Evolutionary conservation across 2,113 vertebrate species (phyloP), one percentile per base, ranked within the genome.

Genomic region (Dipodomys merriami): DNA sequence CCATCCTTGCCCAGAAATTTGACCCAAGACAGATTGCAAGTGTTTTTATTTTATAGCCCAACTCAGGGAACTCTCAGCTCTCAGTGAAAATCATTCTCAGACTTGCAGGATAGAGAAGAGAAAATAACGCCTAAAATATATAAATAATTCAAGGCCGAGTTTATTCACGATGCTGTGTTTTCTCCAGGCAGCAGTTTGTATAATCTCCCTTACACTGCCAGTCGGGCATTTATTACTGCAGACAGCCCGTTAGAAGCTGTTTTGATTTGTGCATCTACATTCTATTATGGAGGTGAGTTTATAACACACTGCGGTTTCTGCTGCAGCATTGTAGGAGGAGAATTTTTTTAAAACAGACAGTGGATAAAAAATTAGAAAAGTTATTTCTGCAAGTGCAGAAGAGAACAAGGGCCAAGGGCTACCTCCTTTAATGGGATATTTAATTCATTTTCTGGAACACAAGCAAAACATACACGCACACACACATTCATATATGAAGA

Each of bases 101-200:
- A 88, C 78, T 39, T 95, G 72, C 16, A 96, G 95, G 76, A 96
- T 1, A 76, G 64, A 86, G 23, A 13, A 97, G 93, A 96, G 94
- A 97, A 98, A 97, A 97, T 92, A 97, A 95, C 39, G 9, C 82
- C 96, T 92, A 71, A 97, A 96, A 95, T 94, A 97, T 94, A 96
- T 98, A 98, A 98, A 98, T 98, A 98, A 98, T 98, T 97, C 96
- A 98, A 95, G 94, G 82, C 87, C 92, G 95, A 95, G 95, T 97
- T 98, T 97, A 97, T 98, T 97, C 95, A 95, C 73, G 82, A 95
- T n/a, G 78, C 79, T 0, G 0, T 83, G 77, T 96, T 97, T 97
- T 97, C 96, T 96, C 44, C 87, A 86, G 93, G 95, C 97, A 93
- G 93, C n/a, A n/a, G 87, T 95, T 97, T 97, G 89, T 96, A 72